phyloP scores from a whole-genome alignment of 2,797 vertebrate genomes.

The Oophaga sylvatica region DNA sequence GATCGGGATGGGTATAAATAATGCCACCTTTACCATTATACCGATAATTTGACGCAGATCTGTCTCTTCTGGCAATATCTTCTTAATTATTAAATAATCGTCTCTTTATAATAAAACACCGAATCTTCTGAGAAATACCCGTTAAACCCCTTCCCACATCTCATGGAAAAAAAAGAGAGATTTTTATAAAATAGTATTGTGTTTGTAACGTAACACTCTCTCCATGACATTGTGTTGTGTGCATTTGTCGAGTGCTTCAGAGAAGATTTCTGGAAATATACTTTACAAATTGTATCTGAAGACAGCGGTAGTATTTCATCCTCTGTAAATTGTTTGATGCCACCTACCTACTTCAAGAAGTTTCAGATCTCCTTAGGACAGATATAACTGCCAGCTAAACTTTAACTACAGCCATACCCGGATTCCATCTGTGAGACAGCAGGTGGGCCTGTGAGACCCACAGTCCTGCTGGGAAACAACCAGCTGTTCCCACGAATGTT shows the following conservation, averaged over 20 bases:
- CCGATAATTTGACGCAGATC: neutral
- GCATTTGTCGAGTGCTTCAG: constrained; percentile 40
- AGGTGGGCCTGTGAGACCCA: constrained; percentile 73
- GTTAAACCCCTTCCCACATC: constrained; percentile 2
- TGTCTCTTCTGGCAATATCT: neutral
- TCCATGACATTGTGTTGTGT: constrained; percentile 47
- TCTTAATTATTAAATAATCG: neutral
- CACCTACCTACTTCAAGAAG: constrained; percentile 62
- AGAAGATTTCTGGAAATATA: constrained; percentile 40
- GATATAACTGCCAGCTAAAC: constrained; percentile 69
- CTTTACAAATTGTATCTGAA: constrained; percentile 50
- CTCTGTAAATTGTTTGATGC: constrained; percentile 56
- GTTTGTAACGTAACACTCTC: constrained; percentile 20
- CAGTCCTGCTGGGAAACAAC: constrained; percentile 75
- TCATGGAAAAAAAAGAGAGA: neutral
- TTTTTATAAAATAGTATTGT: constrained; percentile 37
- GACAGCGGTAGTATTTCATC: constrained; percentile 50
- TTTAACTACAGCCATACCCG: constrained; percentile 70
- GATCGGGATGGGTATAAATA: neutral
- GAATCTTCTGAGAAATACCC: neutral
- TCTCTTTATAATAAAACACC: constrained; percentile 4
- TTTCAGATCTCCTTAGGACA: constrained; percentile 64
- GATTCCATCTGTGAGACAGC: constrained; percentile 72
- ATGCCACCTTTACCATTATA: neutral
- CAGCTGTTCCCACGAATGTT: constrained; percentile 75